Evolutionary conservation across 2,888 invertebrate genomes (phyloP), one percentile per base, ranked within the genome.

Genomic region (Lapara coniferarum): DNA sequence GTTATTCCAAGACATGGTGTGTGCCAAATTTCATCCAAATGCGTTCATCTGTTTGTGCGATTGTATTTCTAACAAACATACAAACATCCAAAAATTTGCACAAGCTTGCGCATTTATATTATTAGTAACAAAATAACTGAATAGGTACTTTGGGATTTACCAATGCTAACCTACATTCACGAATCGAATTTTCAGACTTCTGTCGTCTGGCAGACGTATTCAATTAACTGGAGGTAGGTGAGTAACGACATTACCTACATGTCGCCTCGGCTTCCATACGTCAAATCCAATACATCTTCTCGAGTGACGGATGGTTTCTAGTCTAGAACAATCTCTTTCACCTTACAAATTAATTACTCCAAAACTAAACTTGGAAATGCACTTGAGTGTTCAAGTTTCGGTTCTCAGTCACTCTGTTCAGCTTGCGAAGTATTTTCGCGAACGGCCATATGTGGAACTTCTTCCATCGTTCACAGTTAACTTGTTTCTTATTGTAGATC

Each of bases 341-440:
- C 80, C 78, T 78, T 79, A 80, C 76, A 78, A 79, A 83, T 83
- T 82, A 83, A 80, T 82, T 82, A 80, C 79, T 81, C 76, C 71
- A 77, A 75, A 85, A 82, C 81, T 80, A 72, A 78, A 80, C 80
- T 79, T 77, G 66, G 76, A 78, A 81, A 81, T 84, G 81, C 82
- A 85, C 80, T 83, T 81, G 82, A 81, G 57, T 49, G 37, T 82
- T 84, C 73, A 66, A 78, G 81, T 82, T 84, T 81, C 76, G 75
- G 77, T 77, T 81, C 74, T 72, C 75, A 85, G 85, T 85, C 83
- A 84, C 85, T 85, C 81, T 80, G 77, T 81, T 80, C 73, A 72
- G 67, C 58, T 68, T 55, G 68, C 67, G 69, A 74, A 69, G 71
- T 72, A 71, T 69, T 74, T 63, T 16, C 53, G n/a, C 63, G 53